These are phyloP conservation scores for Pherbina coryleti DNA, from an alignment of 2,888 invertebrate genomes.

Conservation along the genomic window DNA sequence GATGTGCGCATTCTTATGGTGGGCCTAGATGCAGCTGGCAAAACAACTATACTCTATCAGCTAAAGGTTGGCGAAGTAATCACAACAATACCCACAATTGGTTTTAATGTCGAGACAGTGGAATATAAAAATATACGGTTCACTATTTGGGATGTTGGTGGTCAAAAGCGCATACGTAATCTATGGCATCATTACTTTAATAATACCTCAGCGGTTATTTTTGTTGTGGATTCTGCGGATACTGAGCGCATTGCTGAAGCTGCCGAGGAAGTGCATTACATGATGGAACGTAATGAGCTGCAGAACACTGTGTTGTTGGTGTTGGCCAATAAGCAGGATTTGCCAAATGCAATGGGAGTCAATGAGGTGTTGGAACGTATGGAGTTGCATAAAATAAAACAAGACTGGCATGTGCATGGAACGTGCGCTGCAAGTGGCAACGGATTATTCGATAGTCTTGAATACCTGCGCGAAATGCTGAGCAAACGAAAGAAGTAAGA, in stretches of 20 bases:
- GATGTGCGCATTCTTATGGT: constrained; percentile 61
- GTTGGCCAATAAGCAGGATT: constrained; percentile 62
- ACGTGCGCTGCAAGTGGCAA: constrained; percentile 50
- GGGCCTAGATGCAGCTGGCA: constrained; percentile 63
- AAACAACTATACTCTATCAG: constrained; percentile 62
- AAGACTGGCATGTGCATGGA: constrained; percentile 52
- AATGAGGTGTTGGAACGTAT: constrained; percentile 49
- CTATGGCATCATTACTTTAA: constrained; percentile 62
- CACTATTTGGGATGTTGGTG: constrained; percentile 64
- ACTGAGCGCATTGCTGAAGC: constrained; percentile 53
- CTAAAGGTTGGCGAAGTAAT: constrained; percentile 58
- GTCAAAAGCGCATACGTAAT: constrained; percentile 57
- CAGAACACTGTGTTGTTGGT: constrained; percentile 55
- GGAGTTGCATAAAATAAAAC: constrained; percentile 48
- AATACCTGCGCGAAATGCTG: constrained; percentile 51
- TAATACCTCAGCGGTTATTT: constrained; percentile 58
- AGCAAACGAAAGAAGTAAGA: constrained; percentile 41
- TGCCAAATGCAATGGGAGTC: constrained; percentile 54
- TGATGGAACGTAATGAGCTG: constrained; percentile 55
- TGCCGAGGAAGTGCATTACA: constrained; percentile 53
- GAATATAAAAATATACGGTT: constrained; percentile 61
- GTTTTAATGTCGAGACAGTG: constrained; percentile 62
- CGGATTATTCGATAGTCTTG: constrained; percentile 52
- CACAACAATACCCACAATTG: constrained; percentile 61
- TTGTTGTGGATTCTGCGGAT: constrained; percentile 61